phyloP scores from a whole-genome alignment of 2,113 vertebrate species.

The Neodon shergylaensis region DNA sequence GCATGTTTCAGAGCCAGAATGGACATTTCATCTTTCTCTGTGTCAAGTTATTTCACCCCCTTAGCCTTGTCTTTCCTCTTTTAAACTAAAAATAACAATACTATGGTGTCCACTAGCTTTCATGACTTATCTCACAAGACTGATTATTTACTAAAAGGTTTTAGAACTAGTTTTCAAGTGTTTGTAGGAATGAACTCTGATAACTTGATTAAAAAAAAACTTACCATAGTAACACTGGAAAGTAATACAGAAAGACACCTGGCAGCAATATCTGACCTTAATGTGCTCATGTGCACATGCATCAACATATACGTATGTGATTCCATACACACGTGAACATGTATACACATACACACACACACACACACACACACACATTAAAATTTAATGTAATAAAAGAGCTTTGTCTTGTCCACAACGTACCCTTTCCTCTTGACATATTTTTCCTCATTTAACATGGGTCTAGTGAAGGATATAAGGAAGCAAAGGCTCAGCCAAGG shows the following conservation, averaged over 20 bases:
- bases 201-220: neutral
- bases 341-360: neutral
- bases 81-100: neutral
- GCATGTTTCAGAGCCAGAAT: neutral
- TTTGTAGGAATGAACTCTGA: neutral
- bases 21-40: accelerated
- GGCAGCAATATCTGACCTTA: neutral
- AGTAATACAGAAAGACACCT: neutral
- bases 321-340: neutral
- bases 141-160: neutral
- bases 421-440: neutral
- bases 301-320: too few species aligned
- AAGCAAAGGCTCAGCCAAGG: neutral
- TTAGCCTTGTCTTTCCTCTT: neutral
- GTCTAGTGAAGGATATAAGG: neutral
- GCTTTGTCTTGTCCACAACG: neutral
- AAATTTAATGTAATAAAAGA: neutral
- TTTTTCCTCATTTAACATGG: neutral
- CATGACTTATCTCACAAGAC: neutral
- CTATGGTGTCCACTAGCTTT: neutral
- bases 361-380: neutral
- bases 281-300: neutral
- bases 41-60: neutral
- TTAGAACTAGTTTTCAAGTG: neutral
- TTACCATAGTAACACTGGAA: too few species aligned